phyloP scores from a whole-genome alignment of 2,113 vertebrate genomes.

The Mungos mungo region DNA sequence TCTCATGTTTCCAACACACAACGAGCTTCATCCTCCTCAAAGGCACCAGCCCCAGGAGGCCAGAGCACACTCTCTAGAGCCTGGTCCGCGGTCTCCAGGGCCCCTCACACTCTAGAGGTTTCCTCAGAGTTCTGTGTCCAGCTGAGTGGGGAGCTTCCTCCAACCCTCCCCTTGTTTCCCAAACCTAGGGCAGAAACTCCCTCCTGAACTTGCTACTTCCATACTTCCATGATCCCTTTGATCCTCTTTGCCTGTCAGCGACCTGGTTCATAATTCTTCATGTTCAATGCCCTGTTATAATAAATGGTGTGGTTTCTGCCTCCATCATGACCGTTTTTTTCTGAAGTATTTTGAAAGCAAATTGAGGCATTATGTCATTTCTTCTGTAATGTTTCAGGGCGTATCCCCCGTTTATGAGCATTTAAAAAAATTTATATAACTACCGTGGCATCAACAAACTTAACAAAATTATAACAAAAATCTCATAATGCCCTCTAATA shows the following conservation, averaged over 20 bases:
- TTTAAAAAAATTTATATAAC: background rate
- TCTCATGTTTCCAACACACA: background rate
- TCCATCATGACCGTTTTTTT: background rate
- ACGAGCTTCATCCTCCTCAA: background rate
- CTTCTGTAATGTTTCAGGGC: background rate
- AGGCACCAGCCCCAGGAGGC: too few relatives aligned
- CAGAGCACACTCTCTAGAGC: background rate
- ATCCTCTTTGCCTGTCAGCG: background rate
- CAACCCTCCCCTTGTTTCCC: background rate
- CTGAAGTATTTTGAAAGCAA: background rate
- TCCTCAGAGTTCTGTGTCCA: background rate
- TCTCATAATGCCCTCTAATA: background rate
- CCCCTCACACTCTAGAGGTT: background rate
- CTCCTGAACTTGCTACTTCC: background rate
- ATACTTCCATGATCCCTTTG: background rate
- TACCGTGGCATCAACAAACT: background rate
- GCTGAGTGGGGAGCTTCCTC: background rate
- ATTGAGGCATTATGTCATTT: background rate
- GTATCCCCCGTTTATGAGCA: background rate
- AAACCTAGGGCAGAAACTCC: background rate
- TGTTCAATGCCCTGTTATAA: background rate
- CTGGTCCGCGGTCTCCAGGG: background rate
- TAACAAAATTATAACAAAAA: background rate
- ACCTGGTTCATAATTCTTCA: background rate
- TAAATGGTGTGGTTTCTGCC: background rate